These are phyloP conservation scores for Charadrius vociferus DNA, from an alignment of 2,113 vertebrate genomes.

Conservation along the genomic window DNA sequence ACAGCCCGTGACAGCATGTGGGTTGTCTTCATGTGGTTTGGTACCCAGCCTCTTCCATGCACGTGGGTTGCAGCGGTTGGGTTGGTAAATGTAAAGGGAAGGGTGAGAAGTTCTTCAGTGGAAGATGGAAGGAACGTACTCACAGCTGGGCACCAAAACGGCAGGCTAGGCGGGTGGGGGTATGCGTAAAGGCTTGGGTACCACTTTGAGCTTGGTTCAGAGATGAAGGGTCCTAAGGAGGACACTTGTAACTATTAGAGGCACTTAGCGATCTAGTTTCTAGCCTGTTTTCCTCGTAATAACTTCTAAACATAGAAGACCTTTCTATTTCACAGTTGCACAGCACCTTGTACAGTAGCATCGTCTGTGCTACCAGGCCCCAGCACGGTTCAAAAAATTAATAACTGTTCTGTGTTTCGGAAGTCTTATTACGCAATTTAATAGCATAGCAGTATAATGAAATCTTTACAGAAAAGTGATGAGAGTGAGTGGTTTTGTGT, in stretches of 20 bases:
- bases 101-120: background rate
- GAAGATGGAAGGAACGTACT: background rate
- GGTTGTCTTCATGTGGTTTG: background rate
- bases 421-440: background rate
- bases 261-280: background rate
- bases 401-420: background rate
- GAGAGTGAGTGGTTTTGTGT: slow-evolving; percentile 2
- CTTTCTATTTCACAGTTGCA: background rate
- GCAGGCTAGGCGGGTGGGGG: background rate
- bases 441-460: background rate
- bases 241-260: background rate
- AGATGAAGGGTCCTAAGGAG: background rate
- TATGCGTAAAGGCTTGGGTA: background rate
- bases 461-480: background rate
- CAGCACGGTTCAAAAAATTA: background rate
- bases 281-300: background rate
- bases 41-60: background rate
- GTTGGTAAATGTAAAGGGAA: background rate
- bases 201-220: background rate
- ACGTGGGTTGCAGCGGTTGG: background rate
- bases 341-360: background rate
- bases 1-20: background rate
- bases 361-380: background rate
- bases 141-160: background rate
- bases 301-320: background rate